Evolutionary conservation across 2,888 invertebrate species (phyloP), one percentile per base, ranked within the genome.

Genomic region (Parnassius glacialis): DNA sequence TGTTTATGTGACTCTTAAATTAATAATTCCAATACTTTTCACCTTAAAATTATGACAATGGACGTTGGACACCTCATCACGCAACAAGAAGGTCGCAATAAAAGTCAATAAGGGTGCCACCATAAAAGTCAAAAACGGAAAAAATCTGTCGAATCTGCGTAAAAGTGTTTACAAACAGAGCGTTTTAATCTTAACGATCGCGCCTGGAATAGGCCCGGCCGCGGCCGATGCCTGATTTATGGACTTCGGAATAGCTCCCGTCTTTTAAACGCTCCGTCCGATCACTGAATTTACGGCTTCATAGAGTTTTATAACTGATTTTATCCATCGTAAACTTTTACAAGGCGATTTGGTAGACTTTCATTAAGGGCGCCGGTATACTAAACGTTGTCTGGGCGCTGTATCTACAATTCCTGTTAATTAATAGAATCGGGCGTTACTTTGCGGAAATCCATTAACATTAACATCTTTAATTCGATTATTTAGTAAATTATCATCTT

Each of bases 291-390:
- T 88, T 89, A 88, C 84, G 81, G 76, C 82, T 82, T 79, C 81
- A 85, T 84, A 83, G 79, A 81, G 81, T 87, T 89, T 89, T 89
- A 89, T 87, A 87, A 87, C 88, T 86, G 88, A 88, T 89, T 89
- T 88, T 88, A 89, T 89, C 85, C 81, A 74, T 85, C 85, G 83
- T 89, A 84, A 89, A 90, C 68, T 88, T 89, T 86, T 85, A 87
- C 82, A 84, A 81, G 83, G 73, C 80, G 81, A 82, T 84, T 74
- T 78, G 75, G 75, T 67, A 74, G 79, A 79, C 80, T 79, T 82
- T 87, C 84, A 86, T 87, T 83, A 83, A 72, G 68, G 73, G 59
- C 47, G 57, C 57, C 61, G 63, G 67, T 69, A 67, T 67, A 69
- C 64, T 65, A 57, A 60, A 54, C 62, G 57, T 47, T 63, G 61